Evolutionary conservation across 2,113 vertebrate genomes (phyloP).

Genomic region (Pseudopipra pipra): DNA sequence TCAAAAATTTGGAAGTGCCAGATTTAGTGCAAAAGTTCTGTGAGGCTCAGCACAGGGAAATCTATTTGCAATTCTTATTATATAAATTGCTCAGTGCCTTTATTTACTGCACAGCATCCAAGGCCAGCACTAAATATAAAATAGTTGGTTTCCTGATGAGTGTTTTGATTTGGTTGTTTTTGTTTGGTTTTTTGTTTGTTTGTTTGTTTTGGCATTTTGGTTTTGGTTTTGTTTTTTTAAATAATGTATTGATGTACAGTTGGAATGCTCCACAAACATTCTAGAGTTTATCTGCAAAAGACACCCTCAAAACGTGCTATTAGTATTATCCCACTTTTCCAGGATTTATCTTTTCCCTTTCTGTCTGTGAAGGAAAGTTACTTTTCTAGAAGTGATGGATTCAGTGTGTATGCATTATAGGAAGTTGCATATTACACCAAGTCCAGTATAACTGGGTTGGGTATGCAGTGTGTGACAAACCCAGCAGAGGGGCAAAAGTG

Average conservation of each 20-base stretch:
- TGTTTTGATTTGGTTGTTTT: not conserved
- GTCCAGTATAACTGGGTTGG: not conserved
- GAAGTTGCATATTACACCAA: not conserved
- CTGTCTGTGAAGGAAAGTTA: not conserved
- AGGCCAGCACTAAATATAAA: conserved; percentile 5
- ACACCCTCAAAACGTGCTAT: not conserved
- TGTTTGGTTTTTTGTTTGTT: too few species aligned
- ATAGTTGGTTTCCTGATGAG: conserved; percentile 16
- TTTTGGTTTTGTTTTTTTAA: not conserved
- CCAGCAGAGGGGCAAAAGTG: not conserved
- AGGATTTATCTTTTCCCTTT: not conserved
- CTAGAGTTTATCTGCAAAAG: not conserved
- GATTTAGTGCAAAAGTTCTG: not conserved
- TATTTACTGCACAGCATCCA: conserved; percentile 14
- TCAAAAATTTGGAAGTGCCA: not conserved
- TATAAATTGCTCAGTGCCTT: not conserved
- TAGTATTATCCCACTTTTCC: not conserved
- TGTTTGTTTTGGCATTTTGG: too few species aligned
- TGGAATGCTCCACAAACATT: not conserved
- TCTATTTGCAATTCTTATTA: conserved; percentile 18
- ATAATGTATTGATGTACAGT: not conserved
- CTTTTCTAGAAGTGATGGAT: not conserved
- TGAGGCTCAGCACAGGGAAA: not conserved
- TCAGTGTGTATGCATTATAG: not conserved
- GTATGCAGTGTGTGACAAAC: not conserved